A percentile compares a stretch with the other conserved stretches of the same genome.
These are phyloP conservation scores for Zaprionus nigranus DNA, from an alignment of 1,140 invertebrate genomes.

Conservation along the genomic window DNA sequence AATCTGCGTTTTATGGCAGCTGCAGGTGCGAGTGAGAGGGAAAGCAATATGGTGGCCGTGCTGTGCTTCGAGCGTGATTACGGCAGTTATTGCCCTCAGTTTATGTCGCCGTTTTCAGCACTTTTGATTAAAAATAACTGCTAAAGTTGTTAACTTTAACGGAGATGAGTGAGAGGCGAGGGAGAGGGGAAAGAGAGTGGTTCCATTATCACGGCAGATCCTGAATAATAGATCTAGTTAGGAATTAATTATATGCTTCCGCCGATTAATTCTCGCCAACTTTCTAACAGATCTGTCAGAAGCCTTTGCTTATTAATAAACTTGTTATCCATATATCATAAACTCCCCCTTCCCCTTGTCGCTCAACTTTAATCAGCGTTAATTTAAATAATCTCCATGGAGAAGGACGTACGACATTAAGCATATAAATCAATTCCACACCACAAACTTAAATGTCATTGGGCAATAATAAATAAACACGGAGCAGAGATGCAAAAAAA, in stretches of 20 bases:
- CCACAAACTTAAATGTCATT: constrained; percentile 57
- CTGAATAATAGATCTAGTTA: neutral
- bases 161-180: constrained; percentile 1
- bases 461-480: constrained; percentile 42
- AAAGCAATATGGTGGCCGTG: constrained; percentile 50
- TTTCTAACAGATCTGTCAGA: constrained; percentile 2
- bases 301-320: constrained; percentile 31
- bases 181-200: neutral
- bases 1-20: constrained; percentile 36
- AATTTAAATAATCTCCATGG: constrained; percentile 50
- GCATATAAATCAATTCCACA: constrained; percentile 54
- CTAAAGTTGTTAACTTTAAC: constrained; percentile 38
- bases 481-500: constrained; percentile 14
- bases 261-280: neutral
- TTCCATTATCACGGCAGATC: neutral
- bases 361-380: constrained; percentile 35
- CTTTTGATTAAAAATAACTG: constrained; percentile 48
- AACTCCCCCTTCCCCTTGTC: neutral
- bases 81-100: constrained; percentile 42
- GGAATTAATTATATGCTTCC: neutral
- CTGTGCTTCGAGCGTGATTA: constrained; percentile 47
- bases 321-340: constrained; percentile 30
- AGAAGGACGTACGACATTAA: constrained; percentile 21
- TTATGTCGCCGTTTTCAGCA: constrained; percentile 9
- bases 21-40: neutral